phyloP scores from a whole-genome alignment of 2,888 invertebrate genomes.

The Calephelis perditalis region DNA sequence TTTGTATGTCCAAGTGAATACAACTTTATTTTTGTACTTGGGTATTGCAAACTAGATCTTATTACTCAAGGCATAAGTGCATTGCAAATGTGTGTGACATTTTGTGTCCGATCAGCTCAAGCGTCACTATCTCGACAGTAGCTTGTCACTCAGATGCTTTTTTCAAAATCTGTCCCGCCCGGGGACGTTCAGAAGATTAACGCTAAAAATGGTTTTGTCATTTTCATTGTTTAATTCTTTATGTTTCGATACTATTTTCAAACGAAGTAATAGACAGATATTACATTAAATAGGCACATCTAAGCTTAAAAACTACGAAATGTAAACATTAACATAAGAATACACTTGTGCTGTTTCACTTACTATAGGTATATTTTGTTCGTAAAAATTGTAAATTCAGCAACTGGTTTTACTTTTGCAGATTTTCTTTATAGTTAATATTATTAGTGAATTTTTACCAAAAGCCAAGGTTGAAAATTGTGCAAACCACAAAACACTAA shows the following conservation, averaged over 20 bases:
- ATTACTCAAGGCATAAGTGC: slow-evolving; percentile 4
- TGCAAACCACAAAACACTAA: no score
- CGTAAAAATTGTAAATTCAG: no score
- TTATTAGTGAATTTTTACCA: no score
- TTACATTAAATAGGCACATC: no score
- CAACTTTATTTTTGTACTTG: slow-evolving; percentile 16
- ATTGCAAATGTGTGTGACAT: neutral
- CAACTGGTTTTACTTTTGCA: no score
- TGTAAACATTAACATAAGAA: no score
- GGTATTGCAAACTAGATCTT: slow-evolving; percentile 20
- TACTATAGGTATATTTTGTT: no score
- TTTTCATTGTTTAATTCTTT: slow-evolving; percentile 19
- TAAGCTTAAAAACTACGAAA: no score
- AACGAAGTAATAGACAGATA: no score
- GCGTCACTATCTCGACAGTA: slow-evolving; percentile 37
- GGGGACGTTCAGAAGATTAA: slow-evolving; percentile 35
- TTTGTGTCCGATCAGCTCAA: slow-evolving; percentile 25
- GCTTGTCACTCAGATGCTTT: slow-evolving; percentile 38
- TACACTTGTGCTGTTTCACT: no score
- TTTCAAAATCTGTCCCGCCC: slow-evolving; percentile 36
- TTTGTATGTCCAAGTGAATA: slow-evolving; percentile 22
- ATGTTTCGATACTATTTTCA: neutral
- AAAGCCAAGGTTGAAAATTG: no score
- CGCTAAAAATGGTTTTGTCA: slow-evolving; percentile 27
- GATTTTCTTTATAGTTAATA: no score